phyloP scores from a whole-genome alignment of 2,797 vertebrate species.

The Rhadinocentrus ornatus region DNA sequence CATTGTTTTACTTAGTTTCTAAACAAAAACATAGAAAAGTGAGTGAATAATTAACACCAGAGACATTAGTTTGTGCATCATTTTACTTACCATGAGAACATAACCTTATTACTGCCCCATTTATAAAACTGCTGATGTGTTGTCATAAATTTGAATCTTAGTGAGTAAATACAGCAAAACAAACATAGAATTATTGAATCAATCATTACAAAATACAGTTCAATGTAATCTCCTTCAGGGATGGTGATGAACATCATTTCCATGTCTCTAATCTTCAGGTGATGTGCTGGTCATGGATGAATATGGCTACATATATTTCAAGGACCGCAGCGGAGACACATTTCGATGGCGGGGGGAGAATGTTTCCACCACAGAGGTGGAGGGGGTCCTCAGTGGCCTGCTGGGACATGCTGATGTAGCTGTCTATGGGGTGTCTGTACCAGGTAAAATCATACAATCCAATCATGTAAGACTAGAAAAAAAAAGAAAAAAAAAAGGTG shows the following conservation, averaged over 20 bases:
- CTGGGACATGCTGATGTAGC: slow-evolving; percentile 88
- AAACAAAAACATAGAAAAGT: no score
- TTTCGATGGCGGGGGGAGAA: slow-evolving; percentile 93
- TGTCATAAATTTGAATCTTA: not conserved
- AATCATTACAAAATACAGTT: not conserved
- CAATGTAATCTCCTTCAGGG: not conserved
- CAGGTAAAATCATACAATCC: slow-evolving; percentile 73
- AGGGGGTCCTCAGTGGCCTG: slow-evolving; percentile 85
- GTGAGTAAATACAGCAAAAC: not conserved
- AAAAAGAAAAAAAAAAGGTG: not conserved
- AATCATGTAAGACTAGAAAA: not conserved
- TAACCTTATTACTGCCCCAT: not conserved
- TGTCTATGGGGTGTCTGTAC: slow-evolving; percentile 87
- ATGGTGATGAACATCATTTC: not conserved
- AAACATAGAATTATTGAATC: not conserved
- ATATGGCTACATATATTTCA: slow-evolving; percentile 91
- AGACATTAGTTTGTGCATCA: not conserved
- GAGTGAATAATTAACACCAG: not conserved
- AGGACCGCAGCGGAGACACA: slow-evolving; percentile 89
- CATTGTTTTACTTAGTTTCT: no score
- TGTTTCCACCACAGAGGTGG: slow-evolving; percentile 90
- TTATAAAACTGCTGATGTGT: not conserved
- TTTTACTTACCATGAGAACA: not conserved
- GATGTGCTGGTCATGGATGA: slow-evolving; percentile 92
- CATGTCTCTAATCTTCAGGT: slow-evolving; percentile 71